A percentile compares a stretch with the other conserved stretches of the same genome.
phyloP scores from a whole-genome alignment of 1,140 invertebrate genomes.

The Trinorchestia longiramus region DNA sequence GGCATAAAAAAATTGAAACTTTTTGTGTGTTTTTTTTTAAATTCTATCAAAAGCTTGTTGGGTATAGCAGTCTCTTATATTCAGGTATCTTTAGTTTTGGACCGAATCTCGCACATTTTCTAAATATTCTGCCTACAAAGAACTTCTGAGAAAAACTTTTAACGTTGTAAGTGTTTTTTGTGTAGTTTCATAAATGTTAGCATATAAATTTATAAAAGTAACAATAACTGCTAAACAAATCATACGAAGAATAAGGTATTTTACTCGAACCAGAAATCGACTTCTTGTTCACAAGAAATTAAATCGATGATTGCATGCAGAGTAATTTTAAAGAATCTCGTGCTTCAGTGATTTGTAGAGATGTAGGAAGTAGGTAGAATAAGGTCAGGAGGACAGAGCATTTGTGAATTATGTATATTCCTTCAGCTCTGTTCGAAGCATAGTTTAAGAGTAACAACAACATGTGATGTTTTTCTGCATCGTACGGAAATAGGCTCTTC shows the following conservation, averaged over 20 bases:
- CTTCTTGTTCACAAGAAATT: neutral
- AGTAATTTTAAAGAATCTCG: neutral
- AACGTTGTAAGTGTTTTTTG: too few species aligned
- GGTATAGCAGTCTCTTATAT: too few species aligned
- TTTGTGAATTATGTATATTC: neutral
- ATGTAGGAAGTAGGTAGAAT: neutral
- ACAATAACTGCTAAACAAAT: neutral
- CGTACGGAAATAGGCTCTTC: neutral
- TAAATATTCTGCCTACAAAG: too few species aligned
- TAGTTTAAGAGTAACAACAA: neutral
- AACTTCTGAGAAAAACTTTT: too few species aligned
- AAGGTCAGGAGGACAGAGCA: neutral
- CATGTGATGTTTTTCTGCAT: neutral
- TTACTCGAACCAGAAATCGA: neutral
- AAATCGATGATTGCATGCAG: neutral
- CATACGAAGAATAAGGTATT: neutral
- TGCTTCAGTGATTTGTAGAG: neutral
- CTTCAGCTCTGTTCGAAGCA: neutral
- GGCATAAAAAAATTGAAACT: too few species aligned
- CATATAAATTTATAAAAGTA: neutral
- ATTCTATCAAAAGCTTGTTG: too few species aligned
- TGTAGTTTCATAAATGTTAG: neutral
- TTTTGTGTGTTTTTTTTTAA: too few species aligned
- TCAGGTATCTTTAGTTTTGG: too few species aligned
- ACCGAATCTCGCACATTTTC: too few species aligned